These are phyloP conservation scores for Belonocnema kinseyi DNA, from an alignment of 1,140 invertebrate species.

Conservation along the genomic window DNA sequence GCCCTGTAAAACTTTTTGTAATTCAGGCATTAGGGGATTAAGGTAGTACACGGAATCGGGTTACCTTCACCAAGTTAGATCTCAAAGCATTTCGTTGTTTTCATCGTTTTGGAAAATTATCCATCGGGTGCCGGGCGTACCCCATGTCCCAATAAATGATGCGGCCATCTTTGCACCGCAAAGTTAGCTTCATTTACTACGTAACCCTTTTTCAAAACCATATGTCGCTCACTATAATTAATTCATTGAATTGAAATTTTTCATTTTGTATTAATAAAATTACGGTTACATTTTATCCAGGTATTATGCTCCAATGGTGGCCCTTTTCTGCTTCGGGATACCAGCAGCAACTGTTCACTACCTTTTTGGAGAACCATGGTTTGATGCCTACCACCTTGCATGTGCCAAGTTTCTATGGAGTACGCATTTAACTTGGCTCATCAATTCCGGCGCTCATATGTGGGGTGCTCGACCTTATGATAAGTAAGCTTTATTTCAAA, in stretches of 20 bases:
- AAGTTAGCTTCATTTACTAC: too few relatives aligned
- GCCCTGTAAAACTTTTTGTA: too few relatives aligned
- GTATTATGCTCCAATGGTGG: constrained; percentile 83
- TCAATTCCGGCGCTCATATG: constrained; percentile 91
- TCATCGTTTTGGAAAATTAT: too few relatives aligned
- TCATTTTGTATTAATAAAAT: neutral
- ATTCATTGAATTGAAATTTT: neutral
- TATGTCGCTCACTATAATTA: neutral
- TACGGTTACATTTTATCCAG: constrained; percentile 69
- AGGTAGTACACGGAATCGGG: too few relatives aligned
- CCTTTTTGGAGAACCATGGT: constrained; percentile 82
- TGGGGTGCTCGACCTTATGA: constrained; percentile 82
- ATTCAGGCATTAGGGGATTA: too few relatives aligned
- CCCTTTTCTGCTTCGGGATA: constrained; percentile 85
- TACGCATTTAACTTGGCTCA: constrained; percentile 90
- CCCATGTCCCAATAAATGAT: too few relatives aligned
- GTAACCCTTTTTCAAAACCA: neutral
- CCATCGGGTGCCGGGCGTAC: too few relatives aligned
- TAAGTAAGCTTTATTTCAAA: constrained; percentile 63
- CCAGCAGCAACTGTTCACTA: constrained; percentile 83
- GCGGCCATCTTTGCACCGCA: too few relatives aligned
- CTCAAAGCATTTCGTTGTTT: too few relatives aligned
- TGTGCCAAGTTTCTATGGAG: constrained; percentile 82
- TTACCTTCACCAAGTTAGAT: too few relatives aligned
- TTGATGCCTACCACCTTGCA: constrained; percentile 77